Evolutionary conservation across 2,113 vertebrate species (phyloP), one percentile per base, ranked within the genome.

Genomic region (Crypturellus undulatus): DNA sequence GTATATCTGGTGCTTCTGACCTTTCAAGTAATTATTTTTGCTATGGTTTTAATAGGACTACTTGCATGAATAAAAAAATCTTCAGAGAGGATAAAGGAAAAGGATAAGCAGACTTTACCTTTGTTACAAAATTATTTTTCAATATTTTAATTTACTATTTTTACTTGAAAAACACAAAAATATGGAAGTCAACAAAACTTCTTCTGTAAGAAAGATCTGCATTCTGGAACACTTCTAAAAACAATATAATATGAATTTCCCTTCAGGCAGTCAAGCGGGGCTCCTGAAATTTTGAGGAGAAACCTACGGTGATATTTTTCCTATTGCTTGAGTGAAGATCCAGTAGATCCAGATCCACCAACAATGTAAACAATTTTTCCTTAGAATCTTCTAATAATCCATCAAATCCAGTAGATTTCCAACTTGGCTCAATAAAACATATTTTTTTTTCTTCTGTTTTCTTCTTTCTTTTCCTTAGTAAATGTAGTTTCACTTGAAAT

Each of bases 361-460:
- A 12, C 12, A 85, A 69, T 69, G 85, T 52, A 30, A 62, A 26
- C 51, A 3, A 36, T 1, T 38, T 83, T 62, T 4, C 16, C 6
- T 67, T 15, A 54, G 5, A 79, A 40, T 1, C 68, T 4, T 6
- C 2, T 36, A 8, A 30, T 17, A 52, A 7, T 34, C 20, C 18
- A 22, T 34, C 21, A 0, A 0, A 20, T 3, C 6, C 9, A 56
- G 16, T 6, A 32, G 2, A 9, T 79, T 84, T 72, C 45, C 4
- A 85, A 12, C 0, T 0, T 2, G 3, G 2, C 12, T 64, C 32
- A 84, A 34, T 34, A 3, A 92, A 84, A 64, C 24, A 8, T 18
- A 0, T 17, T 62, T 12, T 58, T 12, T 58, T 40, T 49, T 24
- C 49, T 49, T 49, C 21, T 49, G 49, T 49, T 49, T 49, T 49